Evolutionary conservation across 2,797 vertebrate genomes (phyloP), one percentile per base, ranked within the genome.

Genomic region (Scolopax bukidnonensis): DNA sequence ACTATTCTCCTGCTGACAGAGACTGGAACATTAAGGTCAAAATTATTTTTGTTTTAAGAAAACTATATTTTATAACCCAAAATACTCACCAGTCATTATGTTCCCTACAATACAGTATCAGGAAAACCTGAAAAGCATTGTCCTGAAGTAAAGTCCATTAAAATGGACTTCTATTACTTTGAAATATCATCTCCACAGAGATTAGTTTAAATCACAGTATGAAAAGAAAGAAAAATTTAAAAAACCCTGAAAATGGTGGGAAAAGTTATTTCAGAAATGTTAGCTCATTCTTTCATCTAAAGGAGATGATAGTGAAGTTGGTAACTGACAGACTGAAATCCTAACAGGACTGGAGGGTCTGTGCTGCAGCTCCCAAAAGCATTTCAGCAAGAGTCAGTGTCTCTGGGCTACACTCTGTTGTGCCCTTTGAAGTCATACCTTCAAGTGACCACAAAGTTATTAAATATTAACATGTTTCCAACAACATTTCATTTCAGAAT

Each of bases 251-350:
- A 59, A 60, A 53, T 3, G 43, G 16, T n/a, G 25, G 9, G 6
- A 70, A 65, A 82, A 75, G 1, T 57, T 73, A 28, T 89, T 94
- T 84, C 61, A 64, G 67, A 81, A 87, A 47, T 7, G 6, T 45
- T 53, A 23, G 28, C 6, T 54, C 11, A 48, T 9, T 67, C 20
- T 74, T 74, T 92, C 30, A 7, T 4, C 40, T 38, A 16, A 33
- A 54, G 9, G 8, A 67, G 12, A 21, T 67, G 23, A 65, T 57
- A 65, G 23, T 0, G 0, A 70, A 77, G 16, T 5, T 64, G 11
- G 57, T 68, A 69, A 51, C 9, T 61, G 68, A 53, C 16, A 65
- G 21, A 65, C 1, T 73, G 60, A 83, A 88, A 61, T 64, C 16
- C 33, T 85, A 60, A 73, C 53, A 56, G 17, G 21, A 15, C 1